Evolutionary conservation across 2,888 invertebrate genomes (phyloP).

Genomic region (Dynastes maya): DNA sequence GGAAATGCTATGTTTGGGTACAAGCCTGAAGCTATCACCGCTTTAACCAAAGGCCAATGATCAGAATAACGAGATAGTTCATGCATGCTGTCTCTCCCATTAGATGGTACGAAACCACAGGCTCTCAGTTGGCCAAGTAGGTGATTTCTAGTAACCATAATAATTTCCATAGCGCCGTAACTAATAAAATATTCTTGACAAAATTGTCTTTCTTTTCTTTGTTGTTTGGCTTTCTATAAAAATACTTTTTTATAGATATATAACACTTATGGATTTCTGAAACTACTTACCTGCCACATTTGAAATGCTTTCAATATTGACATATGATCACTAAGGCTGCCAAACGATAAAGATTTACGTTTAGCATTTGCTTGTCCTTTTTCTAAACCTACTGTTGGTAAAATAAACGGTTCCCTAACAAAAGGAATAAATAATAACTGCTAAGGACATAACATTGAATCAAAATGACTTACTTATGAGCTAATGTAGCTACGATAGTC

Average conservation of each 20-base stretch:
- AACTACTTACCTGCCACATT: conserved; percentile 70
- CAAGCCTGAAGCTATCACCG: conserved; percentile 88
- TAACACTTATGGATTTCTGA: background rate
- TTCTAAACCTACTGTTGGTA: conserved; percentile 80
- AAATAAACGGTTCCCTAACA: conserved; percentile 81
- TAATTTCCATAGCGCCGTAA: conserved; percentile 90
- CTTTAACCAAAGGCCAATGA: conserved; percentile 93
- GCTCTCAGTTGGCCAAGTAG: conserved; percentile 86
- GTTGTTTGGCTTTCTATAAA: conserved; percentile 73
- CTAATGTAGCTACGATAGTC: conserved; percentile 90
- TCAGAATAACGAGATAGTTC: conserved; percentile 89
- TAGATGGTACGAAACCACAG: conserved; percentile 80
- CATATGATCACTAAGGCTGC: conserved; percentile 92
- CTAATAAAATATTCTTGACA: conserved; percentile 86
- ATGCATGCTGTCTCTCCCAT: conserved; percentile 79
- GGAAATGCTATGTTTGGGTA: conserved; percentile 88
- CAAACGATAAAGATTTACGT: conserved; percentile 81
- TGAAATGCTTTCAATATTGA: conserved; percentile 87
- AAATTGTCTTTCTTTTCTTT: conserved; percentile 79
- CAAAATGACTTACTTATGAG: conserved; percentile 74
- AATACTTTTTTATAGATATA: conserved; percentile 17
- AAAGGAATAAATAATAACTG: conserved; percentile 56
- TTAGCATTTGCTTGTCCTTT: conserved; percentile 76
- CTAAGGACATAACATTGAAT: no score
- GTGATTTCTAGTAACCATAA: conserved; percentile 88